Evolutionary conservation across 2,888 invertebrate species (phyloP).

Genomic region (Esperia sulphurella): DNA sequence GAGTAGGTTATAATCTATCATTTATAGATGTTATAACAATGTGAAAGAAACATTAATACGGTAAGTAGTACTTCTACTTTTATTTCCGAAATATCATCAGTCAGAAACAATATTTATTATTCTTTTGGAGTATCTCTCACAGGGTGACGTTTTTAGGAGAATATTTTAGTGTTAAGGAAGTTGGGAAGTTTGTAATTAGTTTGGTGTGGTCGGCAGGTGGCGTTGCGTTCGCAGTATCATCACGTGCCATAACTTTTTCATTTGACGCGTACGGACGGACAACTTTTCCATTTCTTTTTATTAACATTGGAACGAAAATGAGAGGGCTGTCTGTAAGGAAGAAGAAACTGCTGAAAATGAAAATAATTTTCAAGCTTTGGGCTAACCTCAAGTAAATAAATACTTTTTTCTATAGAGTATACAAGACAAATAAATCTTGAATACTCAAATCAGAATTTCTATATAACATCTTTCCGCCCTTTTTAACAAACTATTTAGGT

Average conservation of each 20-base stretch:
- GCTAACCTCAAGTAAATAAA: background rate
- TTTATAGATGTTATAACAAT: too few relatives aligned
- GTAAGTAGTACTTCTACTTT: slow-evolving; percentile 13
- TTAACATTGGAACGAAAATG: slow-evolving; percentile 76
- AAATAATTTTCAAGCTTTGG: background rate
- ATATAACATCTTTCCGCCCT: too few relatives aligned
- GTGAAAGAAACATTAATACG: too few relatives aligned
- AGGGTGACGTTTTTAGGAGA: slow-evolving; percentile 74
- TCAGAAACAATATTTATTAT: slow-evolving; percentile 49
- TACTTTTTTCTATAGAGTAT: background rate
- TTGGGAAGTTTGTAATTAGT: slow-evolving; percentile 75
- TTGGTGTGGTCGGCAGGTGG: slow-evolving; percentile 64
- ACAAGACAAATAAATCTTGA: too few relatives aligned
- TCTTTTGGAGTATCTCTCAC: slow-evolving; percentile 45
- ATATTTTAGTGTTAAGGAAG: slow-evolving; percentile 76
- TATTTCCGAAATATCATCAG: slow-evolving; percentile 19
- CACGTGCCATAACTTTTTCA: slow-evolving; percentile 78
- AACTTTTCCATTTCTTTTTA: slow-evolving; percentile 78
- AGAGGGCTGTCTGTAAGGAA: slow-evolving; percentile 70
- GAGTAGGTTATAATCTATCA: too few relatives aligned
- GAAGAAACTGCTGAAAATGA: slow-evolving; percentile 48
- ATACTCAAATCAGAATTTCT: too few relatives aligned
- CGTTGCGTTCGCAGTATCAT: slow-evolving; percentile 68
- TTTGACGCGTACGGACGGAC: slow-evolving; percentile 64
- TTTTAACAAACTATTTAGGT: too few relatives aligned